Evolutionary conservation across 1,140 invertebrate genomes (phyloP), one percentile per base, ranked within the genome.

Genomic region (Tetranychus urticae): DNA sequence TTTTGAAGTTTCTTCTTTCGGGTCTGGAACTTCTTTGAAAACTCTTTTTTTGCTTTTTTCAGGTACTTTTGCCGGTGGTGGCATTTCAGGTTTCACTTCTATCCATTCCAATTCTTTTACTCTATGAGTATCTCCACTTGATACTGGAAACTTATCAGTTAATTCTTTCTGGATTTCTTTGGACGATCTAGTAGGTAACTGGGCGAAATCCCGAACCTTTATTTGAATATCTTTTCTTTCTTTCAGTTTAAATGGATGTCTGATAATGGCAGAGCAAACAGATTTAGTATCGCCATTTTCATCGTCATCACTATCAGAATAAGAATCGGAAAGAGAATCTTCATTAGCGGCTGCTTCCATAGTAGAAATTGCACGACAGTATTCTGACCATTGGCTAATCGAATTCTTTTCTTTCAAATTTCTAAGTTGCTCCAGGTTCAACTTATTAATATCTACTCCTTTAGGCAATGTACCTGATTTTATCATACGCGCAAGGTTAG

Each of bases 141-240:
- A 94, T 8, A 96, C 91, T 2, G 90, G 91, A 75, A 91, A 97
- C 69, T 90, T 85, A 45, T 88, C 77, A n/a, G 88, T 76, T 39
- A 94, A 75, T 67, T 62, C 61, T 14, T 46, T 23, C 35, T 56
- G 34, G 7, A 62, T 31, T 36, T 57, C 55, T 14, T 56, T 57
- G 6, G 61, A 54, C 5, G 61, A 45, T 31, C 61, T 33, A 62
- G 8, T 52, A 39, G 36, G 36, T 14, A 57, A 23, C 14, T 46
- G 36, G 3, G 13, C 14, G 58, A 62, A 58, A 42, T 42, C 39
- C 10, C 10, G 5, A 42, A 42, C 39, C 10, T 42, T 42, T 42
- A 42, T 42, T 10, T 42, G 39, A 10, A 42, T 42, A 42, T 42
- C 39, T 42, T 42, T 42, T 42, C 39, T 42, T 10, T 42, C 39